phyloP scores from a whole-genome alignment of 2,113 vertebrate genomes.

The Loxodonta africana region DNA sequence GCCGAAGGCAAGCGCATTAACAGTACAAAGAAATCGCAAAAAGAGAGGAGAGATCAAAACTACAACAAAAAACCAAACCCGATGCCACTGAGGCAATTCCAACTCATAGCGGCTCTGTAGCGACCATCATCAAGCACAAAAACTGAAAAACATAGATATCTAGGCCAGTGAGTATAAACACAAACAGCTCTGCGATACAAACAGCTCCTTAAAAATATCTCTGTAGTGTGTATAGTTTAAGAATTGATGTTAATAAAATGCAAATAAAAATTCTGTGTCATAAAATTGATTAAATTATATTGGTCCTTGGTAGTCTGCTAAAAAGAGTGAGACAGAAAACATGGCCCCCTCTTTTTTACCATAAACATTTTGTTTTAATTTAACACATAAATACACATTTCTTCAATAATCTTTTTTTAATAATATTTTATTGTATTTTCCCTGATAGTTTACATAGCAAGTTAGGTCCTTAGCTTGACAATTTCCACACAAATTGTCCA shows the following conservation, averaged over 20 bases:
- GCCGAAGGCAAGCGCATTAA: not conserved
- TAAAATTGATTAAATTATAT: not conserved
- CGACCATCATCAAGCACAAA: not conserved
- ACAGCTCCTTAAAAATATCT: not conserved
- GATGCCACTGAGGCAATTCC: too few species aligned
- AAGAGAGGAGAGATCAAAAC: not conserved
- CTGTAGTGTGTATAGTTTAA: not conserved
- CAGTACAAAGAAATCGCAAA: not conserved
- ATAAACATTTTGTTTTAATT: not conserved
- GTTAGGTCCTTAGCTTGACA: not conserved
- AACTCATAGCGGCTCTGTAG: too few species aligned
- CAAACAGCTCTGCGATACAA: not conserved
- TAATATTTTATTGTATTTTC: not conserved
- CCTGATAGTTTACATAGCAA: not conserved
- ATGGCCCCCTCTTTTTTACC: not conserved
- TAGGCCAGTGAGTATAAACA: not conserved
- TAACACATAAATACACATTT: not conserved
- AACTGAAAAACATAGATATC: not conserved
- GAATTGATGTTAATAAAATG: not conserved
- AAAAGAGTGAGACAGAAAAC: not conserved
- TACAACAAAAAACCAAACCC: not conserved
- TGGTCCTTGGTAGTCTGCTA: not conserved
- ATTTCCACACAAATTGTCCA: not conserved
- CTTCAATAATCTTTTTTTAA: not conserved
- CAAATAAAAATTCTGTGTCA: not conserved